phyloP scores from a whole-genome alignment of 1,140 invertebrate species.

The Bombus haemorrhoidalis region DNA sequence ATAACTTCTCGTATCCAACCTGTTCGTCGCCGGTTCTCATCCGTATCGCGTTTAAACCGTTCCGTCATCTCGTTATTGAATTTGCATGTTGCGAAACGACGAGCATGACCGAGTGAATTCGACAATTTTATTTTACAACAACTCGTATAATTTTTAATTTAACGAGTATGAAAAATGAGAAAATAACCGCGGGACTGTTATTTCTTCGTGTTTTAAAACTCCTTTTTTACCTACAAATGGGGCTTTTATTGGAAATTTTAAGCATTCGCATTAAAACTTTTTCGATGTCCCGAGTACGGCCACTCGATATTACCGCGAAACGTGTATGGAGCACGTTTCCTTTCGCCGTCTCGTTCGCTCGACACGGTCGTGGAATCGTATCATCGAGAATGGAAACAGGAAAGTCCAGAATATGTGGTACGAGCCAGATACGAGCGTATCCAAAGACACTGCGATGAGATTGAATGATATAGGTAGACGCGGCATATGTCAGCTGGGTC shows the following conservation, averaged over 20 bases:
- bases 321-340: background rate
- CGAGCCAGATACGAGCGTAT: background rate
- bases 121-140: constrained; percentile 3
- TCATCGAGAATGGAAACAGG: background rate
- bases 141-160: constrained; percentile 1
- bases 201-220: background rate
- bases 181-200: background rate
- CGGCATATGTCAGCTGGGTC: background rate
- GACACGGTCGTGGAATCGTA: background rate
- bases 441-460: constrained; percentile 30
- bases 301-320: background rate
- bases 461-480: constrained; percentile 52
- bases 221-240: background rate
- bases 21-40: background rate
- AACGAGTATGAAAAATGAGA: background rate
- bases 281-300: constrained; percentile 23
- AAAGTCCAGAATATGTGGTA: background rate
- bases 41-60: background rate
- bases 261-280: constrained; percentile 6
- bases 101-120: background rate
- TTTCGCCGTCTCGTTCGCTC: background rate
- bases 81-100: background rate
- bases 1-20: background rate
- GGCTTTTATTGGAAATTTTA: constrained; percentile 1
- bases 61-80: constrained; percentile 15